Evolutionary conservation across 2,888 invertebrate genomes (phyloP).

Genomic region (Caenorhabditis wallacei): DNA sequence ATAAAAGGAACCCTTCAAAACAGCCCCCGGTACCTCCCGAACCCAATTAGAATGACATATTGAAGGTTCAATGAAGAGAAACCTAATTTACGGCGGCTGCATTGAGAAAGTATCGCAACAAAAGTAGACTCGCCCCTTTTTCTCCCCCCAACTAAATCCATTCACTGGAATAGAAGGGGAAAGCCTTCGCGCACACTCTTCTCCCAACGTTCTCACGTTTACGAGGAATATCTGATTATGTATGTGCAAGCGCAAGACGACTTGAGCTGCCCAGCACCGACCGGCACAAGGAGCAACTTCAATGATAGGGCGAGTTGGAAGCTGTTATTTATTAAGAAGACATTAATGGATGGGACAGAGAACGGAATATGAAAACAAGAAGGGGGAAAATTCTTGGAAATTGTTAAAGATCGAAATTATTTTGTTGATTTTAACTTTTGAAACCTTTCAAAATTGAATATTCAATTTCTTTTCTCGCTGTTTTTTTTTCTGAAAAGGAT

Average conservation of each 20-base stretch:
- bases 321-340: not conserved
- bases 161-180: conserved; percentile 28
- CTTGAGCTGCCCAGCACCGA: conserved; percentile 18
- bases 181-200: conserved; percentile 29
- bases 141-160: conserved; percentile 33
- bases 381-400: not conserved
- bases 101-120: conserved; percentile 23
- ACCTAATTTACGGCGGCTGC: conserved; percentile 22
- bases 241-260: conserved; percentile 42
- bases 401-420: no score
- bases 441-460: no score
- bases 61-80: conserved; percentile 28
- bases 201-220: conserved; percentile 61
- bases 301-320: not conserved
- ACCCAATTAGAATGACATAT: not conserved
- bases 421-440: no score
- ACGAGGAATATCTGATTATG: conserved; percentile 62
- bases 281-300: conserved; percentile 17
- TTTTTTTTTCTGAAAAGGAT: no score
- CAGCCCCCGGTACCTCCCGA: not conserved
- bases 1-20: not conserved
- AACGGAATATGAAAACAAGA: not conserved
- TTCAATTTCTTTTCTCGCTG: no score
- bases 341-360: not conserved
- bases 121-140: conserved; percentile 6